phyloP scores from a whole-genome alignment of 2,113 vertebrate genomes.

The Helogale parvula region DNA sequence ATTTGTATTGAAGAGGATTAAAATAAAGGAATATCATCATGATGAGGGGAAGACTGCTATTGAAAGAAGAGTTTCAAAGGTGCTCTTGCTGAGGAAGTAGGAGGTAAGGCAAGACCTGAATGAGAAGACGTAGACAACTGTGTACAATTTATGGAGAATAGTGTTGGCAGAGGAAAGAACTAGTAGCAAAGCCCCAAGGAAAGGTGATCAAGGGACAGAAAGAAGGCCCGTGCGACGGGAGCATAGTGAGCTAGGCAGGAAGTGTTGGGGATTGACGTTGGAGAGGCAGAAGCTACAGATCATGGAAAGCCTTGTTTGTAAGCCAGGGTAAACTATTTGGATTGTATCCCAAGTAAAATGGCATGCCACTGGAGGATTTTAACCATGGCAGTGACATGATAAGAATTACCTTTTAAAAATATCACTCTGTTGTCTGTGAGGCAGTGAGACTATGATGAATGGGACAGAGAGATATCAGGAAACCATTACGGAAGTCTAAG shows the following conservation, averaged over 20 bases:
- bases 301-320: neutral
- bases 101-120: neutral
- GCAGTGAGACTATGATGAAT: neutral
- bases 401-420: neutral
- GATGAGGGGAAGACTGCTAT: neutral
- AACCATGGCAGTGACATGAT: neutral
- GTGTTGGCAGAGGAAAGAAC: neutral
- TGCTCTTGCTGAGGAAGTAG: neutral
- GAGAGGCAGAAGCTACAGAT: neutral
- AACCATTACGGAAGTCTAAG: neutral
- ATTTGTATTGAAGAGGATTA: neutral
- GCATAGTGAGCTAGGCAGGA: neutral
- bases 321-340: neutral
- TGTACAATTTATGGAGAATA: neutral
- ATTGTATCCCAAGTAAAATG: neutral
- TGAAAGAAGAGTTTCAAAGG: neutral
- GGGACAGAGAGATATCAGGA: neutral
- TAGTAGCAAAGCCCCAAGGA: neutral
- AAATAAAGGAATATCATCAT: neutral
- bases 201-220: neutral
- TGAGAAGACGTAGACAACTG: neutral
- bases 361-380: neutral
- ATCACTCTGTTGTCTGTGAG: neutral
- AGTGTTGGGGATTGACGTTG: neutral
- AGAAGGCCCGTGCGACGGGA: neutral